These are phyloP conservation scores for Pundamilia nyererei DNA, from an alignment of 2,113 vertebrate species.

Conservation along the genomic window DNA sequence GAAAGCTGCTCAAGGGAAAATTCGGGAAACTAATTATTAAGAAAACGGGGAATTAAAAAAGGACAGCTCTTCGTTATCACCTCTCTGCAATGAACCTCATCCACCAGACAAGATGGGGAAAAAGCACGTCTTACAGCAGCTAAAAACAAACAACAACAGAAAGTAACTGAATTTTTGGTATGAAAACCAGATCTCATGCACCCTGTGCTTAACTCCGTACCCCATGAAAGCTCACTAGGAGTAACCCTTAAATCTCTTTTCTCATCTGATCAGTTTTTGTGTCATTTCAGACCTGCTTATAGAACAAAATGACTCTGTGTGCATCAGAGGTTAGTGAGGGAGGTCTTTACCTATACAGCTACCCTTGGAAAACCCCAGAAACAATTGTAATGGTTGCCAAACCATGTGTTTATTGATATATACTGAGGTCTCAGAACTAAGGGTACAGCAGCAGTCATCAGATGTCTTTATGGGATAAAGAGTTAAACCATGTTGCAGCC, in stretches of 20 bases:
- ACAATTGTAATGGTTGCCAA: not conserved
- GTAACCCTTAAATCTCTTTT: not conserved
- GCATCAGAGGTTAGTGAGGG: not conserved
- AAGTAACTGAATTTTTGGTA: not conserved
- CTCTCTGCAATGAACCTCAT: not conserved
- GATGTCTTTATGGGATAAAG: not conserved
- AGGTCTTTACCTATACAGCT: not conserved
- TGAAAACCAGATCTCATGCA: not conserved
- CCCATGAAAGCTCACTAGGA: not conserved
- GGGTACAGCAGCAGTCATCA: not conserved
- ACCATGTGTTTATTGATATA: not conserved
- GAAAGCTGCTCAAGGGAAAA: not conserved
- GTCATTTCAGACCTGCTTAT: not conserved
- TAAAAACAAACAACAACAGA: not conserved
- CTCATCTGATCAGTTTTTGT: not conserved
- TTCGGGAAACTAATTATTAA: not conserved
- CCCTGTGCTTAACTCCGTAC: not conserved
- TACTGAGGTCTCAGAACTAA: not conserved
- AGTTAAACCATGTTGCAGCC: not conserved
- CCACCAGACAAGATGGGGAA: not conserved
- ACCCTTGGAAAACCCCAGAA: not conserved
- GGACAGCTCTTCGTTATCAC: not conserved
- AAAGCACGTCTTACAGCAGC: not conserved
- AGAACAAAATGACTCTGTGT: not conserved
- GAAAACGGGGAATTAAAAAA: not conserved